These are phyloP conservation scores for Leuctra nigra DNA, from an alignment of 2,888 invertebrate genomes.

Conservation along the genomic window DNA sequence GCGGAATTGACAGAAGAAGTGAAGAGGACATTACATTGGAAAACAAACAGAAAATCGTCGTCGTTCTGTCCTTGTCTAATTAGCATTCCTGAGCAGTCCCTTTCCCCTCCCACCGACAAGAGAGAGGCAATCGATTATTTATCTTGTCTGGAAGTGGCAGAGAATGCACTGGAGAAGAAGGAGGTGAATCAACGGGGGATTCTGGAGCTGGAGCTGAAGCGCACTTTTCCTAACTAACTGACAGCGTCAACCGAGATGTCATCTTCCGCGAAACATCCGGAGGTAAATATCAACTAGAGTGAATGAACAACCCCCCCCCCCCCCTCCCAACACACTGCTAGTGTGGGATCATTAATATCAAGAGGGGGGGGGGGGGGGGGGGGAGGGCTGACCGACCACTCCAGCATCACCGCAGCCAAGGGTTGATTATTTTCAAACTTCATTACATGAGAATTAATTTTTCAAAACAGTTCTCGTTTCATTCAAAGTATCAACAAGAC, in stretches of 20 bases:
- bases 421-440: no score
- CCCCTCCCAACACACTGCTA: no score
- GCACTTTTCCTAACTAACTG: slow-evolving; percentile 13
- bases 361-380: no score
- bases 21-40: not conserved
- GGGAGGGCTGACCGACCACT: no score
- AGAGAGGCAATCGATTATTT: slow-evolving; percentile 25
- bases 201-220: not conserved
- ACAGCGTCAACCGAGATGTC: slow-evolving; percentile 5
- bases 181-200: slow-evolving; percentile 14
- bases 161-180: slow-evolving; percentile 11
- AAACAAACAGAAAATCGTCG: slow-evolving; percentile 17
- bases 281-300: not conserved
- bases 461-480: no score
- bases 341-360: no score
- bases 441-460: no score
- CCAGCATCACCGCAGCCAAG: no score
- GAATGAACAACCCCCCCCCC: no score
- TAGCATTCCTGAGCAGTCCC: slow-evolving; percentile 38
- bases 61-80: slow-evolving; percentile 37
- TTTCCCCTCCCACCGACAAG: slow-evolving; percentile 24
- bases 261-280: not conserved
- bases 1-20: not conserved
- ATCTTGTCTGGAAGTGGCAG: slow-evolving; percentile 25
- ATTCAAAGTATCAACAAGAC: no score